Evolutionary conservation across 1,140 invertebrate species (phyloP).

Genomic region (Pachypsylla venusta): DNA sequence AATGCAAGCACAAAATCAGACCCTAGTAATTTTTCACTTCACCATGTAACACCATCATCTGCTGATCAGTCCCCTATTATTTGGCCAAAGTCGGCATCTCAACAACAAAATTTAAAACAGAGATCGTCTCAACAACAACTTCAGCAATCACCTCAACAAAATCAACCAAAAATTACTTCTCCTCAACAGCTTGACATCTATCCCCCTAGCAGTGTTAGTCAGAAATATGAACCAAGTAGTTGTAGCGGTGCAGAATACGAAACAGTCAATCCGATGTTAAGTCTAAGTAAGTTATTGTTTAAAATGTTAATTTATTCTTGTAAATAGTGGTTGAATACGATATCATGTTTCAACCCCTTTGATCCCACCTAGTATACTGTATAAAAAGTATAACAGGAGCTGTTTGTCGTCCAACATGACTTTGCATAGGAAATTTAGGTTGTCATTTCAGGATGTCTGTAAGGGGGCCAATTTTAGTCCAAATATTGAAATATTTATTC

Average conservation of each 20-base stretch:
- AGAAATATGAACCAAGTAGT: not conserved
- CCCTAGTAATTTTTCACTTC: conserved; percentile 5
- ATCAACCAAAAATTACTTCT: conserved; percentile 20
- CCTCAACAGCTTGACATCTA: conserved; percentile 29
- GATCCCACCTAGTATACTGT: no score
- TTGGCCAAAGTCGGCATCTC: not conserved
- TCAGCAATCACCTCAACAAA: conserved; percentile 23
- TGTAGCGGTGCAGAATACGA: not conserved
- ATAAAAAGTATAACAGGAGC: no score
- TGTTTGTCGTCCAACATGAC: no score
- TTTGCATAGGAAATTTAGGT: no score
- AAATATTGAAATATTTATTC: no score
- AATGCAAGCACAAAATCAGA: not conserved
- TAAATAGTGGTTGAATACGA: no score
- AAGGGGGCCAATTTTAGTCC: no score
- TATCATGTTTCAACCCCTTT: no score
- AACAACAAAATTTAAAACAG: conserved; percentile 9
- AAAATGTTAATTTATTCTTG: no score
- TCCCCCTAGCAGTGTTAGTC: not conserved
- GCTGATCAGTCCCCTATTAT: not conserved
- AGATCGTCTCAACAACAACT: conserved; percentile 15
- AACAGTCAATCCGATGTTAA: not conserved
- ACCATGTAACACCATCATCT: not conserved
- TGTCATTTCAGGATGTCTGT: no score
- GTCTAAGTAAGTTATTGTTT: not conserved